A percentile compares a stretch with the other conserved stretches of the same genome.
Conservation (phyloP, 2,797 vertebrate species). For the Cyclura pinguis region DNA sequence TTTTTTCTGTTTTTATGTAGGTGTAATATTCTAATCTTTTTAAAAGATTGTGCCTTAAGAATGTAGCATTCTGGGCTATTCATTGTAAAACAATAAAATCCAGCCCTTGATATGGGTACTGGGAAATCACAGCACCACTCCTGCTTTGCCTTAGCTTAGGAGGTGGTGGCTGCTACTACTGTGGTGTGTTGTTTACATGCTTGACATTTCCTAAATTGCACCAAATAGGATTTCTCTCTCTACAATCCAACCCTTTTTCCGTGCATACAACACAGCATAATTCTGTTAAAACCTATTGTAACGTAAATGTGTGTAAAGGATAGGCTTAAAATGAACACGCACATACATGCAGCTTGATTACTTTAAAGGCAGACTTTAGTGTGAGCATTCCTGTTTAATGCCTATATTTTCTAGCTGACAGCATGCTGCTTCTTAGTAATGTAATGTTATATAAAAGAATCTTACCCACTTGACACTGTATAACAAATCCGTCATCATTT, state of each 20-base stretch:
- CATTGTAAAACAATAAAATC: not conserved
- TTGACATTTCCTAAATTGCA: not conserved
- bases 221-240: not conserved
- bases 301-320: not conserved
- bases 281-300: not conserved
- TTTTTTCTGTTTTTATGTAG: too few relatives aligned
- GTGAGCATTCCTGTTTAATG: constrained; percentile 7
- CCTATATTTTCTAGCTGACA: not conserved
- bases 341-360: not conserved
- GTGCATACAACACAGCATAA: not conserved
- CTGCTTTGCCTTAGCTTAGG: not conserved
- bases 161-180: constrained; percentile 5
- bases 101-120: not conserved
- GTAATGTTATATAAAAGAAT: not conserved
- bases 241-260: not conserved
- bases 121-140: not conserved
- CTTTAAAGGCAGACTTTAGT: not conserved
- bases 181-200: constrained; percentile 32
- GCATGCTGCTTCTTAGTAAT: not conserved
- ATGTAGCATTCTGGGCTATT: not conserved
- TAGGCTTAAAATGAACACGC: not conserved
- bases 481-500: not conserved
- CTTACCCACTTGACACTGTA: not conserved
- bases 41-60: not conserved
- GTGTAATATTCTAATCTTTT: not conserved